Conservation (phyloP, 2,797 vertebrate genomes). For the Cossypha caffra region DNA sequence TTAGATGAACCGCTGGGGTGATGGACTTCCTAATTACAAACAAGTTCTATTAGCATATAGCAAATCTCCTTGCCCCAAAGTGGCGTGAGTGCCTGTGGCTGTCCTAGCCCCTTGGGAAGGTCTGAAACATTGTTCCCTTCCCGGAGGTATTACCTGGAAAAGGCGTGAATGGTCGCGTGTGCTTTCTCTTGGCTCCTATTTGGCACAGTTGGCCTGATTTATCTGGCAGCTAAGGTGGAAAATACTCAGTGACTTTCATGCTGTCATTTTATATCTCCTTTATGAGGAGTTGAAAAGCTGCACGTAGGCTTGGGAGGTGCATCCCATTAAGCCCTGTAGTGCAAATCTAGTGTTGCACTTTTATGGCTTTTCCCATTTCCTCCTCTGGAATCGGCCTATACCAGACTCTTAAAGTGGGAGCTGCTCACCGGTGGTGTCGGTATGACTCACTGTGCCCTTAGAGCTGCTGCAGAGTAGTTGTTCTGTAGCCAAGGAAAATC, state of each 20-base stretch:
- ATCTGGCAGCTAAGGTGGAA: conserved; percentile 16
- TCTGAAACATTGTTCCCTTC: neutral
- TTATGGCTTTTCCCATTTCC: conserved; percentile 28
- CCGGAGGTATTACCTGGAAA: neutral
- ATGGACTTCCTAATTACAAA: neutral
- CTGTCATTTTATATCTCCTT: neutral
- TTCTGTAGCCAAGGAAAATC: neutral
- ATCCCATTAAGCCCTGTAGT: neutral
- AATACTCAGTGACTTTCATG: neutral
- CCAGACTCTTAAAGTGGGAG: neutral
- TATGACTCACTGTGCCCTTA: neutral
- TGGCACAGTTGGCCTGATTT: neutral
- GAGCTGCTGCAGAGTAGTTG: neutral
- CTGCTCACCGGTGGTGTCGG: neutral
- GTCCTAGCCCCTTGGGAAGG: neutral
- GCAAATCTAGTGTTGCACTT: neutral
- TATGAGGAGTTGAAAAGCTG: neutral
- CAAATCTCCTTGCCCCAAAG: neutral
- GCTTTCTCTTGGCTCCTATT: neutral
- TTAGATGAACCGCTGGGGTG: accelerated
- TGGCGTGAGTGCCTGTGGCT: neutral
- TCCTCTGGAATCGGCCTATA: neutral
- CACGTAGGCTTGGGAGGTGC: conserved; percentile 6
- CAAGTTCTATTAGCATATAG: neutral
- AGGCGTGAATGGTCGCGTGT: neutral